A percentile compares a stretch with the other conserved stretches of the same genome.
These are phyloP conservation scores for Perca fluviatilis DNA, from an alignment of 2,113 vertebrate genomes.

Conservation along the genomic window DNA sequence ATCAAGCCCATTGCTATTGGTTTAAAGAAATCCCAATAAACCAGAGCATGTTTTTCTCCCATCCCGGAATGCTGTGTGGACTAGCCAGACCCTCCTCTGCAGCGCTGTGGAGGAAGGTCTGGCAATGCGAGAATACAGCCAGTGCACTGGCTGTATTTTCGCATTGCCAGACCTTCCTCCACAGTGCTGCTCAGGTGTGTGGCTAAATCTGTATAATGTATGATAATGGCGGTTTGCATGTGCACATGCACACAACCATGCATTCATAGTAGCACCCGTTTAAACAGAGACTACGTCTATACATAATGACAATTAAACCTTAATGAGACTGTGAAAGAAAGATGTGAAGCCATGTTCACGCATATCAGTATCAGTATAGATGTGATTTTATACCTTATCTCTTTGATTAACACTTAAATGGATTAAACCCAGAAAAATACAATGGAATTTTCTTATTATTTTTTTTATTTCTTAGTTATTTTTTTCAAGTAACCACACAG, in stretches of 20 bases:
- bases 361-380: neutral
- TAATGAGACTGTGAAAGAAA: neutral
- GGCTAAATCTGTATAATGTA: neutral
- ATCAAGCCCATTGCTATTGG: too few relatives aligned
- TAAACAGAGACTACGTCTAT: neutral
- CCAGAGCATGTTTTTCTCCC: too few relatives aligned
- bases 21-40: too few relatives aligned
- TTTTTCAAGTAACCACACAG: neutral
- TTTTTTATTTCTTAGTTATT: neutral
- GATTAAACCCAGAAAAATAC: neutral
- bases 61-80: too few relatives aligned
- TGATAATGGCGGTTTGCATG: neutral
- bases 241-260: neutral
- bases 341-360: neutral
- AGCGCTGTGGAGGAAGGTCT: too few relatives aligned
- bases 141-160: too few relatives aligned
- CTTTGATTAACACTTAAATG: neutral
- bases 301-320: neutral
- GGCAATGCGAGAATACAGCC: too few relatives aligned
- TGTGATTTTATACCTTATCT: neutral
- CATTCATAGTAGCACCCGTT: neutral
- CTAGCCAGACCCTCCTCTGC: too few relatives aligned
- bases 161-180: too few relatives aligned
- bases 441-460: neutral
- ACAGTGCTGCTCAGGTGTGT: slow-evolving; percentile 4